phyloP scores from a whole-genome alignment of 2,888 invertebrate genomes.

The Mythimna vitellina region DNA sequence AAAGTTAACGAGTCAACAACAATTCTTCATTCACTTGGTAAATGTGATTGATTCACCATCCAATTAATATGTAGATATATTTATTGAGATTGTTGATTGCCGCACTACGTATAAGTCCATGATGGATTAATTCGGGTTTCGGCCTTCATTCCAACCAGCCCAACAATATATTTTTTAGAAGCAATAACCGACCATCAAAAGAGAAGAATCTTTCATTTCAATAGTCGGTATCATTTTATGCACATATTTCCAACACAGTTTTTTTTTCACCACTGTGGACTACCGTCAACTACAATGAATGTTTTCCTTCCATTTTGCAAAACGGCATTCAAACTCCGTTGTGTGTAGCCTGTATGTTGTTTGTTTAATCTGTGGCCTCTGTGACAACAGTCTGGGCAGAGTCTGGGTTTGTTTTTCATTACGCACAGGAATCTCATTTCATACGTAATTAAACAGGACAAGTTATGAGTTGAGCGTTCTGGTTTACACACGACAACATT shows the following conservation, averaged over 20 bases:
- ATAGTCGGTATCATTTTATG: background rate
- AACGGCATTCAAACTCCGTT: slow-evolving; percentile 52
- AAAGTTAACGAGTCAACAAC: too few species aligned
- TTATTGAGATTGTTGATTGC: too few species aligned
- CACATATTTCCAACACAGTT: background rate
- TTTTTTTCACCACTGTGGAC: background rate
- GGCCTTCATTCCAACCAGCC: background rate
- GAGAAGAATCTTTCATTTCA: background rate
- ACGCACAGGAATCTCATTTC: slow-evolving; percentile 65
- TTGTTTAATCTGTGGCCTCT: slow-evolving; percentile 61
- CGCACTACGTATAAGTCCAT: too few species aligned
- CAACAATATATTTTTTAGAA: background rate
- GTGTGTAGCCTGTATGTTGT: slow-evolving; percentile 36
- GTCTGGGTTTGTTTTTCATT: slow-evolving; percentile 71
- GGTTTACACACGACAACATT: slow-evolving; percentile 27
- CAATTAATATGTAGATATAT: too few species aligned
- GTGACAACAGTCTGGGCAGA: slow-evolving; percentile 58
- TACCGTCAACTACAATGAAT: slow-evolving; percentile 12
- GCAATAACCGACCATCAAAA: background rate
- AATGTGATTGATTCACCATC: too few species aligned
- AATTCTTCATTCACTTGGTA: too few species aligned
- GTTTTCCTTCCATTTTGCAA: slow-evolving; percentile 53
- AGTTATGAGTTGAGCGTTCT: slow-evolving; percentile 44
- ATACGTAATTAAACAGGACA: slow-evolving; percentile 67
- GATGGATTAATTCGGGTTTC: too few species aligned